Conservation (phyloP, 1,140 invertebrate species). For the Mycetomoellerius zeteki region DNA sequence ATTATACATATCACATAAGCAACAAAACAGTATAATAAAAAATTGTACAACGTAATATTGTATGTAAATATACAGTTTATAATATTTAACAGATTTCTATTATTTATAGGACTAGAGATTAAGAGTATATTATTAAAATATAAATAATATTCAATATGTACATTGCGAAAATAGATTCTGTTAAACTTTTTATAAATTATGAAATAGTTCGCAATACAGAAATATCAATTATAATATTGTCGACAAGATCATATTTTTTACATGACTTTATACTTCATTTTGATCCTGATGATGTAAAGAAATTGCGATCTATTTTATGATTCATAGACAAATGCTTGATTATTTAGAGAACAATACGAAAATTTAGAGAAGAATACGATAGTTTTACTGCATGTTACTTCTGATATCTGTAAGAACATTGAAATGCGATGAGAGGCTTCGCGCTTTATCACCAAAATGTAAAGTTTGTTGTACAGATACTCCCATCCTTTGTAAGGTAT, state of each 20-base stretch:
- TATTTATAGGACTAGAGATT: slow-evolving; percentile 38
- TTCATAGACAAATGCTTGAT: background rate
- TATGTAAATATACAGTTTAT: slow-evolving; percentile 44
- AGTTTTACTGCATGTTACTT: slow-evolving; percentile 40
- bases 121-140: background rate
- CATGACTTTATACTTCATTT: slow-evolving; percentile 16
- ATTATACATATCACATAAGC: background rate
- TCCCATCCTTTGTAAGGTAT: slow-evolving; percentile 89
- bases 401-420: slow-evolving; percentile 89
- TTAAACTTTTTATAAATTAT: slow-evolving; percentile 23
- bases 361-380: background rate
- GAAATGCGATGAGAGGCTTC: slow-evolving; percentile 91
- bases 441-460: slow-evolving; percentile 90
- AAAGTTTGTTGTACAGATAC: slow-evolving; percentile 88
- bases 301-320: slow-evolving; percentile 10
- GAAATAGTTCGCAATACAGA: background rate
- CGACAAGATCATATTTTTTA: background rate
- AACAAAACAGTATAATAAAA: slow-evolving; percentile 17
- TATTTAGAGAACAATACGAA: too few species aligned
- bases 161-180: slow-evolving; percentile 5
- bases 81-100: slow-evolving; percentile 6
- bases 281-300: slow-evolving; percentile 15
- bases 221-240: background rate
- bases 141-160: background rate
- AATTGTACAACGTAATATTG: slow-evolving; percentile 26